phyloP scores from a whole-genome alignment of 2,888 invertebrate species.

The Drosophila mimica region DNA sequence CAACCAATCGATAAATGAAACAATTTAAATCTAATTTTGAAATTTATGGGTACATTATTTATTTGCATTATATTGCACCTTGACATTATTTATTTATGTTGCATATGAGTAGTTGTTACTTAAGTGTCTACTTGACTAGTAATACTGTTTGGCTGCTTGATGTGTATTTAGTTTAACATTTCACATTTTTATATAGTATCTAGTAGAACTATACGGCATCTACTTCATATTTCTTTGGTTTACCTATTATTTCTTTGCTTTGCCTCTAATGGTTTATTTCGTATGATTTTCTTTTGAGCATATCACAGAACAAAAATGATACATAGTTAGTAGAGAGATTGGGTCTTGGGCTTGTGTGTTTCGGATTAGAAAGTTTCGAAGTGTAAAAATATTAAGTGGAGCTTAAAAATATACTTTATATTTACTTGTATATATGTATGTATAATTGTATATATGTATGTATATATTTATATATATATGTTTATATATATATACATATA shows the following conservation, averaged over 20 bases:
- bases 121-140: constrained; percentile 61
- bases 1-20: neutral
- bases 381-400: constrained; percentile 76
- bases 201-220: constrained; percentile 34
- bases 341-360: constrained; percentile 39
- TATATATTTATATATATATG: constrained; percentile 22
- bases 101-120: constrained; percentile 58
- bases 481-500: constrained; percentile 13
- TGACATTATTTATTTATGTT: constrained; percentile 46
- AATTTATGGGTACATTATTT: constrained; percentile 52
- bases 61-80: constrained; percentile 50
- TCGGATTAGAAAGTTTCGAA: constrained; percentile 60
- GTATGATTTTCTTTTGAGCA: constrained; percentile 72
- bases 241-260: constrained; percentile 33
- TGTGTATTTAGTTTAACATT: constrained; percentile 50
- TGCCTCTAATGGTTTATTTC: constrained; percentile 49
- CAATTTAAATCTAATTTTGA: constrained; percentile 20
- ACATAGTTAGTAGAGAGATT: constrained; percentile 69
- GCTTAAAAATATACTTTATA: constrained; percentile 62
- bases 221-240: constrained; percentile 45
- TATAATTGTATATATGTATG: constrained; percentile 1
- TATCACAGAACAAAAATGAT: constrained; percentile 84
- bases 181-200: constrained; percentile 33
- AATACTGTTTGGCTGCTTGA: constrained; percentile 70
- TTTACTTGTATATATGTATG: constrained; percentile 39